Conservation (phyloP, 2,888 invertebrate genomes). For the Gerris lacustris region DNA sequence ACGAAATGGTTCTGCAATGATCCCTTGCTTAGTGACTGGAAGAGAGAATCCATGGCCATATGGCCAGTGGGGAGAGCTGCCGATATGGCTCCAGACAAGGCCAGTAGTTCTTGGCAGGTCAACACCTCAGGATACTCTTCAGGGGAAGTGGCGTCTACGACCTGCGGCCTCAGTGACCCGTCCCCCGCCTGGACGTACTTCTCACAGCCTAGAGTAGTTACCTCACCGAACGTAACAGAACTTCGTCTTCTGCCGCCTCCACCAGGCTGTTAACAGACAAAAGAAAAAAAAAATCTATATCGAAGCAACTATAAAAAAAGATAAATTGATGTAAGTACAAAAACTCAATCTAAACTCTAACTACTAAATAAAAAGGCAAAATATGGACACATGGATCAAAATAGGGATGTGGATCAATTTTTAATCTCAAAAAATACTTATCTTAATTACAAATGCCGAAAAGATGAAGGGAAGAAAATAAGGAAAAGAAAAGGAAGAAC, state of each 20-base stretch:
- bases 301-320: no score
- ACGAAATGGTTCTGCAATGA: constrained; percentile 33
- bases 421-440: no score
- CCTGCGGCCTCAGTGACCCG: constrained; percentile 50
- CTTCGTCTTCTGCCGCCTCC: constrained; percentile 49
- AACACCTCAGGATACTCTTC: constrained; percentile 42
- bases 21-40: constrained; percentile 66
- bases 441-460: no score
- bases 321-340: no score
- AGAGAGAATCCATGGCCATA: constrained; percentile 57
- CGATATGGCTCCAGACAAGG: constrained; percentile 81
- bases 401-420: no score
- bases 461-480: no score
- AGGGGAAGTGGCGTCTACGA: constrained; percentile 11
- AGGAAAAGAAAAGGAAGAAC: no score
- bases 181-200: constrained; percentile 79
- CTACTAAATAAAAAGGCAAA: no score
- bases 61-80: constrained; percentile 82
- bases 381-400: no score
- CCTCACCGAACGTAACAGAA: constrained; percentile 81
- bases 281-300: no score
- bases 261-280: neutral
- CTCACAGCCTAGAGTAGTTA: constrained; percentile 55
- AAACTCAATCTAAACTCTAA: no score
- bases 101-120: constrained; percentile 81